phyloP scores from a whole-genome alignment of 2,888 invertebrate species.

The Folsomia candida region DNA sequence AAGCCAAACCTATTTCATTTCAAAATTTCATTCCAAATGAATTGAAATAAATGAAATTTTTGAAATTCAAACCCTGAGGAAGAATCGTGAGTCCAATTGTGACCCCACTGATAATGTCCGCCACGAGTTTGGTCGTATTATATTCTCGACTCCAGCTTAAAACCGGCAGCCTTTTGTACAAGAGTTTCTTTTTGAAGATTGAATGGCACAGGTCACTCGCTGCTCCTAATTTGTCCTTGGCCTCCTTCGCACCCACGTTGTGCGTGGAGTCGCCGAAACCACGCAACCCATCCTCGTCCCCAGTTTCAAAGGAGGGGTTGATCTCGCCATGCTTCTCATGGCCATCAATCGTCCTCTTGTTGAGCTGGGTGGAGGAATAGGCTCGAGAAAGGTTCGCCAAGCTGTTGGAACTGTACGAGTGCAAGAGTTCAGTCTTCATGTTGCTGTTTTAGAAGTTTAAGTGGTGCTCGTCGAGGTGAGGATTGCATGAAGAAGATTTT shows the following conservation, averaged over 20 bases:
- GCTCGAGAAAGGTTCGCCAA: constrained; percentile 29
- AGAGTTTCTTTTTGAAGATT: constrained; percentile 38
- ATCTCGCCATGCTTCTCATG: background rate
- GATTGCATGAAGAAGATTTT: too few relatives aligned
- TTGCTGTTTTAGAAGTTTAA: too few relatives aligned
- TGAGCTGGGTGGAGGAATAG: constrained; percentile 12
- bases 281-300: background rate
- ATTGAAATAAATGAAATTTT: too few relatives aligned
- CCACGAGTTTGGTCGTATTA: constrained; percentile 54
- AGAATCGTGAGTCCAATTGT: constrained; percentile 59
- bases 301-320: background rate
- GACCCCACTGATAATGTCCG: constrained; percentile 56
- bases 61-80: constrained; percentile 54
- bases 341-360: background rate
- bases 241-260: background rate
- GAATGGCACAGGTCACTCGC: constrained; percentile 27
- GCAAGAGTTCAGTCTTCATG: constrained; percentile 48
- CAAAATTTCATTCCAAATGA: too few relatives aligned
- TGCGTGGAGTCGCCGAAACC: background rate
- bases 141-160: constrained; percentile 53
- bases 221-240: background rate
- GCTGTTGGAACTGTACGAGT: constrained; percentile 45
- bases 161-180: constrained; percentile 49
- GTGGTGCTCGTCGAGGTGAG: too few relatives aligned
- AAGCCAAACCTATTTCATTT: constrained; percentile 87